Conservation (phyloP, 1,140 invertebrate species). For the Drosophila neocordata region DNA sequence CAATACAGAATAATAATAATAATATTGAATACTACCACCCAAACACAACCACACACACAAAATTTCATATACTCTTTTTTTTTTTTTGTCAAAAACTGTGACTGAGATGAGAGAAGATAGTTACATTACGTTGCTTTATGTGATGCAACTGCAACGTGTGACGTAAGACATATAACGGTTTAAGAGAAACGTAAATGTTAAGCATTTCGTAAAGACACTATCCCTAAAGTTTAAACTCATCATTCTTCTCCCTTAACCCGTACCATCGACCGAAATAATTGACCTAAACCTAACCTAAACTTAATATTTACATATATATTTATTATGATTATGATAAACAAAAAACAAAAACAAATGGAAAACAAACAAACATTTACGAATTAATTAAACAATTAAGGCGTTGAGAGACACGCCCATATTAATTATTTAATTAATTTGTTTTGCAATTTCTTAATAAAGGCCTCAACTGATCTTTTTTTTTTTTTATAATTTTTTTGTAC, state of each 20-base stretch:
- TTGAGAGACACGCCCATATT: conserved; percentile 47
- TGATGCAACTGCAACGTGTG: conserved; percentile 31
- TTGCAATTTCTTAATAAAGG: conserved; percentile 75
- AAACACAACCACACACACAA: conserved; percentile 36
- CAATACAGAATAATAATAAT: conserved; percentile 14
- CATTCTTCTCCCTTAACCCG: conserved; percentile 10
- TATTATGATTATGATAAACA: conserved; percentile 56
- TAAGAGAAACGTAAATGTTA: conserved; percentile 28
- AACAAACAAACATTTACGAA: conserved; percentile 60
- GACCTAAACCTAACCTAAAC: conserved; percentile 51
- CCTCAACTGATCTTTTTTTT: conserved; percentile 52
- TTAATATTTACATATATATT: conserved; percentile 59
- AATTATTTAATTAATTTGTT: conserved; percentile 83
- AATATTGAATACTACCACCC: conserved; percentile 58
- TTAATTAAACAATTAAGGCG: conserved; percentile 81
- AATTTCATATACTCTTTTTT: not conserved
- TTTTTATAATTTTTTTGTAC: conserved; percentile 37
- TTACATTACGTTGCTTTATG: not conserved
- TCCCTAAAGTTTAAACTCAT: not conserved
- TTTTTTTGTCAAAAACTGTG: conserved; percentile 5
- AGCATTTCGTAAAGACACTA: conserved; percentile 73
- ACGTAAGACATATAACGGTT: conserved; percentile 15
- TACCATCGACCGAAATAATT: conserved; percentile 14
- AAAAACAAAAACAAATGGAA: conserved; percentile 32
- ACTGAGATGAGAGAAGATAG: not conserved